Base-by-base conservation (phyloP, 1,140 invertebrate genomes). In the Drosophila suzukii region DNA sequence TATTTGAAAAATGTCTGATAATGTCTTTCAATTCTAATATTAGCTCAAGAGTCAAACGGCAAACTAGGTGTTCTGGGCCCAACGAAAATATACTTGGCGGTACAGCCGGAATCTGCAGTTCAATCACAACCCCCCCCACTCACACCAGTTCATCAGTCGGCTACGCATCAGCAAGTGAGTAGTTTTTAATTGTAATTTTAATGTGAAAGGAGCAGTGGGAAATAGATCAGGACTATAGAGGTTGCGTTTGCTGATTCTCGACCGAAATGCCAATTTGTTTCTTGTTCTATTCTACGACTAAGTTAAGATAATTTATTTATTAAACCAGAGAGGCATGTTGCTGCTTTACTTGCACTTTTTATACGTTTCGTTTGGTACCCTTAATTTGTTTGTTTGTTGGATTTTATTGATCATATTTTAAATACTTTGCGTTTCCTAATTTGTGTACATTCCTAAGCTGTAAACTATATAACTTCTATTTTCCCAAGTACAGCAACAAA, bases 1-100 rank as follows among this genome's bases (percentile, higher is more conserved):
- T n/a, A 6, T 46, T n/a, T 8, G 20, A 2, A 20, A 11, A 6
- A 24, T 24, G 39, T 12, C 3, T n/a, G 11, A 2, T 17, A 34
- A 32, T 12, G n/a, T 8, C 4, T 32, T 17, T 6, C 7, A 0
- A 7, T 6, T 1, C 17, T 10, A 13, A 11, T n/a, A 44, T 24
- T 15, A 96, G 96, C 96, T 10, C 96, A 96, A 95, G 96, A 96
- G 78, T 95, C 95, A 1, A 96, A 95, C 13, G 96, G 96, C 12
- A 97, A 97, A 83, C 95, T 97, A 90, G 96, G 96, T 15, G 96
- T 96, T 68, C 91, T 97, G 49, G 96, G 96, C 13, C 96, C 97
- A 6, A 96, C 96, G 6, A 97, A 97, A 93, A 96, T 97, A 75
- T 97, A 97, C 90, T 83, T 97, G 36, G 96, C 96, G 1, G 96